These are phyloP conservation scores for Cryptomyrus ogoouensis DNA, from an alignment of 2,113 vertebrate species.

Conservation along the genomic window DNA sequence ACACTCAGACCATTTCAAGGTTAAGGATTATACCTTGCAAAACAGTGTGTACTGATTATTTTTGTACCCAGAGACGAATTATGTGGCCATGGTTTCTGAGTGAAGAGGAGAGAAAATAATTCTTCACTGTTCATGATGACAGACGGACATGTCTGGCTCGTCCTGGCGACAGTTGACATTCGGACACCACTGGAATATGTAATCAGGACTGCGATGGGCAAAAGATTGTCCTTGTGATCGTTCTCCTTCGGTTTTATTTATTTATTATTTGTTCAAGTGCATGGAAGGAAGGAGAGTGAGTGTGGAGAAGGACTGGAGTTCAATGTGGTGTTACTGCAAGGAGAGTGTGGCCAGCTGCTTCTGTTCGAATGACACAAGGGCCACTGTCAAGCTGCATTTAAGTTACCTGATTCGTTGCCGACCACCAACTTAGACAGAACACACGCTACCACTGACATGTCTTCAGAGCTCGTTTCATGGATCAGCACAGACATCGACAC, in stretches of 20 bases:
- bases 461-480: background rate
- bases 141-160: constrained; percentile 2
- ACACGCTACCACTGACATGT: background rate
- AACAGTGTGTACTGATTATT: background rate
- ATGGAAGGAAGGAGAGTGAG: constrained; percentile 51
- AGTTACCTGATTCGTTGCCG: background rate
- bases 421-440: background rate
- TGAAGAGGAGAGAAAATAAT: background rate
- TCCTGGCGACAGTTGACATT: background rate
- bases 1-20: background rate
- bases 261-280: constrained; percentile 29
- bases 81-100: background rate
- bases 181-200: constrained; percentile 47
- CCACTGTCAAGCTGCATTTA: background rate
- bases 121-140: background rate
- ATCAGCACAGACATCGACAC: background rate
- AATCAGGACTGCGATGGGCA: constrained; percentile 29
- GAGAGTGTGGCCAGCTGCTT: background rate
- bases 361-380: background rate
- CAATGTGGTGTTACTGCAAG: background rate
- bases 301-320: constrained; percentile 21
- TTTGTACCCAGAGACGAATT: background rate
- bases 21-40: background rate
- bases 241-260: constrained; percentile 19
- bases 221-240: constrained; percentile 4